Evolutionary conservation across 2,797 vertebrate species (phyloP), one percentile per base, ranked within the genome.

Genomic region (Orestias chungarensis): DNA sequence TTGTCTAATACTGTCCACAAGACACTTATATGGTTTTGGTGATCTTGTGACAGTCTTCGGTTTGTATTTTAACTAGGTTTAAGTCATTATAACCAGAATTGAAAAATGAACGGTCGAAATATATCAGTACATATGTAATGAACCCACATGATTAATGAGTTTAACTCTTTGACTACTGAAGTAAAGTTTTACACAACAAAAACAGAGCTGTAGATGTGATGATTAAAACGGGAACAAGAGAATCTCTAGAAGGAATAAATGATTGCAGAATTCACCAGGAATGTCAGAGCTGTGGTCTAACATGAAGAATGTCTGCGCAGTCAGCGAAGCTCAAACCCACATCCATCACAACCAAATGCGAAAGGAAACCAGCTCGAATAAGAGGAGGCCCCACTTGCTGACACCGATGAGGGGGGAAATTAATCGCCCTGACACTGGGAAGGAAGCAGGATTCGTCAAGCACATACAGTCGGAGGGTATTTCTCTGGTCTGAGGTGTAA

Each of bases 201-300:
- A 64, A 62, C 55, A 65, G 71, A 78, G 43, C 6, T 46, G 23
- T 33, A 82, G 71, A 38, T 42, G n/a, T 55, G 66, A 81, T 75
- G 43, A 76, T 80, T 84, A 77, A 73, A 85, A 71, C 27, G 35
- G 73, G 29, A 75, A 66, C 65, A 72, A 66, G 17, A 50, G 78
- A 84, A 84, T 55, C 33, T 79, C 86, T 77, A 65, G 71, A 47
- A 65, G 76, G 77, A 86, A 82, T 87, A 85, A 87, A 87, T 76
- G 84, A 81, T 70, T 66, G 66, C 47, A 82, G 64, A 42, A 65
- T 68, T 72, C 73, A 78, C 57, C 46, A 70, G 71, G 62, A 71
- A 68, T 49, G 65, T 25, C 3, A 29, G 79, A 82, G 76, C 82
- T 50, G 71, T 76, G 71, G 68, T 44, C 31, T 68, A 23, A 52